Percentiles rank a stretch among this genome's conserved stretches.
phyloP scores from a whole-genome alignment of 2,888 invertebrate genomes.

The Cerastoderma edule region DNA sequence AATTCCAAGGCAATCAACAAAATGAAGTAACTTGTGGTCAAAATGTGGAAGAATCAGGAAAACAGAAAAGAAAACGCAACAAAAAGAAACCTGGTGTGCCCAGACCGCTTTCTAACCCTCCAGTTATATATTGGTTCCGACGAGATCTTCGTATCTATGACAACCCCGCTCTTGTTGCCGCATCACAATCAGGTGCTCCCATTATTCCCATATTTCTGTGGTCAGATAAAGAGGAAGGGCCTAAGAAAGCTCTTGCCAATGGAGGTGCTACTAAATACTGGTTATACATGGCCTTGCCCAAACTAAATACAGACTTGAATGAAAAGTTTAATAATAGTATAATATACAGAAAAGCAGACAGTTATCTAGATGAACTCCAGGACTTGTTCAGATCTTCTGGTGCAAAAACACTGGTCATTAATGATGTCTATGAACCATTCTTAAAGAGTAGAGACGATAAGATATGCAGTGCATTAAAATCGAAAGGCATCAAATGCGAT shows the following conservation, averaged over 20 bases:
- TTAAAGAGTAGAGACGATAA: constrained; percentile 67
- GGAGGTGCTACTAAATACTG: constrained; percentile 72
- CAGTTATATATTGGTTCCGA: constrained; percentile 66
- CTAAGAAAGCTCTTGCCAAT: constrained; percentile 60
- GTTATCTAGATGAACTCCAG: constrained; percentile 44
- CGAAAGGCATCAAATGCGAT: constrained; percentile 56
- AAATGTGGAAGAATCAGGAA: neutral
- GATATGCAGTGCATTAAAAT: constrained; percentile 51
- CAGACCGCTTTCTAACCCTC: constrained; percentile 46
- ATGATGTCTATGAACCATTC: constrained; percentile 68
- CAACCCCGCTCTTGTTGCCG: constrained; percentile 67
- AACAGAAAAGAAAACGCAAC: constrained; percentile 42
- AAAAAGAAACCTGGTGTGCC: constrained; percentile 50
- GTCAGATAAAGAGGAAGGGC: constrained; percentile 66
- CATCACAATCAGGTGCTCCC: constrained; percentile 52
- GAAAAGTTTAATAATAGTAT: constrained; percentile 59
- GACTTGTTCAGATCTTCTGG: constrained; percentile 54
- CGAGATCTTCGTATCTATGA: constrained; percentile 68
- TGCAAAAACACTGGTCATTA: constrained; percentile 60
- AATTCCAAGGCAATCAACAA: neutral
- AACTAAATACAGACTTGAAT: constrained; percentile 48
- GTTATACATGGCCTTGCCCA: constrained; percentile 65
- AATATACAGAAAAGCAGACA: constrained; percentile 57
- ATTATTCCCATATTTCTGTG: constrained; percentile 65
- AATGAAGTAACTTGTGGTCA: neutral